Percentiles rank a stretch among this genome's conserved stretches.
These are phyloP conservation scores for Drosophila nikananu DNA, from an alignment of 1,140 invertebrate genomes.

Conservation along the genomic window DNA sequence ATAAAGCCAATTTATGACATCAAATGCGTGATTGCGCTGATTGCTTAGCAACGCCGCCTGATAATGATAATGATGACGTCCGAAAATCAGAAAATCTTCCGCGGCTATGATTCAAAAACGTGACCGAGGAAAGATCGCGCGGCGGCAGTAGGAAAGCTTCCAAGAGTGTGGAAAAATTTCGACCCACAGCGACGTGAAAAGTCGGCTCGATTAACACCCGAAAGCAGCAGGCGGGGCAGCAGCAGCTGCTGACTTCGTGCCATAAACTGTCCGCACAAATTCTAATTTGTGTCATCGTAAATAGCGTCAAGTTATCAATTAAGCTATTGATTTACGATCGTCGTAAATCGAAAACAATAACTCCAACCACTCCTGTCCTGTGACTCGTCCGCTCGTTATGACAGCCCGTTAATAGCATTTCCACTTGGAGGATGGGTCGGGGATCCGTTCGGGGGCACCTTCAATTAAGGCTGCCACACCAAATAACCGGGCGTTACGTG, in stretches of 20 bases:
- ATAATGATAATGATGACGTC: slow-evolving; percentile 26
- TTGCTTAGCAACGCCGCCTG: slow-evolving; percentile 49
- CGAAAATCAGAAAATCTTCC: slow-evolving; percentile 57
- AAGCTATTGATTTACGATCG: slow-evolving; percentile 78
- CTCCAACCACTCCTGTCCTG: slow-evolving; percentile 50
- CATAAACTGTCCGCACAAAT: slow-evolving; percentile 79
- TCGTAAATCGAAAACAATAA: slow-evolving; percentile 82
- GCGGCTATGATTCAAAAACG: slow-evolving; percentile 49
- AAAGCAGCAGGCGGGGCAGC: background rate
- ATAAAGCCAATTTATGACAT: slow-evolving; percentile 65
- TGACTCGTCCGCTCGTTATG: slow-evolving; percentile 56
- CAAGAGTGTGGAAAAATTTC: slow-evolving; percentile 68
- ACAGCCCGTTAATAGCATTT: slow-evolving; percentile 79
- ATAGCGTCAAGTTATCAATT: slow-evolving; percentile 82
- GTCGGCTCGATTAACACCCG: slow-evolving; percentile 57
- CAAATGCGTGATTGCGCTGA: slow-evolving; percentile 42
- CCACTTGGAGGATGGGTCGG: slow-evolving; percentile 39
- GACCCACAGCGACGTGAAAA: slow-evolving; percentile 23
- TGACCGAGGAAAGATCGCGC: slow-evolving; percentile 42
- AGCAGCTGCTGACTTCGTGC: slow-evolving; percentile 12
- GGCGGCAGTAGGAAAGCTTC: slow-evolving; percentile 62
- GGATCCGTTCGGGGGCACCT: slow-evolving; percentile 36
- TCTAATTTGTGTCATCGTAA: slow-evolving; percentile 83
- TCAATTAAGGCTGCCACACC: slow-evolving; percentile 77
- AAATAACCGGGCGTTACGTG: slow-evolving; percentile 72